Conservation (phyloP, 2,797 vertebrate species). For the Silurus aristotelis region DNA sequence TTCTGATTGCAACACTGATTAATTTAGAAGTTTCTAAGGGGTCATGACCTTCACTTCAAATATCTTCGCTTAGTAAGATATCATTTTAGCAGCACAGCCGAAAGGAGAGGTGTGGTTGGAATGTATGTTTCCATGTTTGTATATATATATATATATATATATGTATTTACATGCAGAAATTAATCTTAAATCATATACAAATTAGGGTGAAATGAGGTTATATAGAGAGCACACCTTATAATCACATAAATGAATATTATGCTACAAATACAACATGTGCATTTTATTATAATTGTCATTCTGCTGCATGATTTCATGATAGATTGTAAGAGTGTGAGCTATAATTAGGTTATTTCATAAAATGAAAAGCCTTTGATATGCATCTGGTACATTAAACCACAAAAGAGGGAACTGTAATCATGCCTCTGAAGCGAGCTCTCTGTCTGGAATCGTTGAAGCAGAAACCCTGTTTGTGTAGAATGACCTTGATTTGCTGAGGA, state of each 20-base stretch:
- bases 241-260: background rate
- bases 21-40: background rate
- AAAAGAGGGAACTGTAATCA: background rate
- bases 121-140: background rate
- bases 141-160: too few relatives aligned
- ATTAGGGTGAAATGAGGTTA: too few relatives aligned
- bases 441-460: constrained; percentile 19
- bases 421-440: background rate
- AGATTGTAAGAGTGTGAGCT: background rate
- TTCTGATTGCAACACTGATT: background rate
- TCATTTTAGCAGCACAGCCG: background rate
- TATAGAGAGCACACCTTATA: too few relatives aligned
- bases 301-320: background rate
- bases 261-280: background rate
- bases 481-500: constrained; percentile 39
- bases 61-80: background rate
- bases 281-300: background rate
- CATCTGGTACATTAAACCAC: constrained; percentile 28
- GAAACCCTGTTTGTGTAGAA: constrained; percentile 36
- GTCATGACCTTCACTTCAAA: background rate
- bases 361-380: constrained; percentile 18
- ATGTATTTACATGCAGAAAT: too few relatives aligned
- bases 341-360: constrained; percentile 15
- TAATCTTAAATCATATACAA: too few relatives aligned
- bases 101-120: too few relatives aligned